These are phyloP conservation scores for Falcunculus frontatus DNA, from an alignment of 2,113 vertebrate genomes.

Conservation along the genomic window DNA sequence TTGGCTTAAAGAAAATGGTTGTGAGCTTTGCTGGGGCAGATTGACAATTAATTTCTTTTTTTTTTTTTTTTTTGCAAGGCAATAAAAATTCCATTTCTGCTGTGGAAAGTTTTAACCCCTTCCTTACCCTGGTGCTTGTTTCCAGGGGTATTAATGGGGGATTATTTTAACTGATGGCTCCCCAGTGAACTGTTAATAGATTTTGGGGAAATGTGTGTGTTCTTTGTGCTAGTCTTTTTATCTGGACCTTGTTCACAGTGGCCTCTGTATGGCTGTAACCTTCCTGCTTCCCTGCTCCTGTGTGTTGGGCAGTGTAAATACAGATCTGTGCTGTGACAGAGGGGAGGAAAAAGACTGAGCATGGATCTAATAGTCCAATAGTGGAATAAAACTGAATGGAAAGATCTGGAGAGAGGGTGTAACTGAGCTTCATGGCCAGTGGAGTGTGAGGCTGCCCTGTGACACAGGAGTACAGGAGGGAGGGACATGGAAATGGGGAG, in stretches of 20 bases:
- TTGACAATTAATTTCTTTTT: background rate
- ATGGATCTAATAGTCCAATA: background rate
- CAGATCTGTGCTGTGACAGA: background rate
- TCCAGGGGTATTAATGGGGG: background rate
- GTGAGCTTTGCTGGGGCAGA: constrained; percentile 33
- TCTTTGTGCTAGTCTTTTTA: background rate
- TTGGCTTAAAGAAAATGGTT: constrained; percentile 22
- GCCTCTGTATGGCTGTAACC: background rate
- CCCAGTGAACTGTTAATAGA: background rate
- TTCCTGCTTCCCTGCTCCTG: background rate
- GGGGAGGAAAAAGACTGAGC: background rate
- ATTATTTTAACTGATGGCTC: background rate
- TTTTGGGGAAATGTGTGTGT: background rate
- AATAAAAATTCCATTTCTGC: constrained; percentile 59
- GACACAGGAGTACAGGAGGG: background rate
- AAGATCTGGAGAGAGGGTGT: background rate
- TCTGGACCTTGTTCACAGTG: background rate
- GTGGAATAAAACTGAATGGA: background rate
- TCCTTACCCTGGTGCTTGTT: background rate
- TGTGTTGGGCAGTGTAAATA: background rate
- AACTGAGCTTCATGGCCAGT: background rate
- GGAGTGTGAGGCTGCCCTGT: background rate
- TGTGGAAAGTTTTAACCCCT: constrained; percentile 36
- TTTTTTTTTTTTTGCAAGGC: background rate
- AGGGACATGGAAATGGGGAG: background rate